A percentile compares a stretch with the other conserved stretches of the same genome.
Evolutionary conservation across 1,140 invertebrate species (phyloP).

Genomic region (Brachionus calyciflorus): DNA sequence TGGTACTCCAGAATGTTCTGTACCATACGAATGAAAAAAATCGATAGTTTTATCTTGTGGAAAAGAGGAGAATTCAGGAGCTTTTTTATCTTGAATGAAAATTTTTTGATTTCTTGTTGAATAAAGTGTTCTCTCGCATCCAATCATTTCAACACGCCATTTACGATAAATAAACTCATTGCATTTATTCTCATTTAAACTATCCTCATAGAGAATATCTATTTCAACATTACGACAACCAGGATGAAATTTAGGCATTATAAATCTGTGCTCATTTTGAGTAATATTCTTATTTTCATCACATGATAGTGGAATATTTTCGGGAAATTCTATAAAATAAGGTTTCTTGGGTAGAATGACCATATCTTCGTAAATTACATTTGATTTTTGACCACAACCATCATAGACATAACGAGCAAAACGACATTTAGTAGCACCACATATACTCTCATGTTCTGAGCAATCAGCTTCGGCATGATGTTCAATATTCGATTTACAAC

Average conservation of each 20-base stretch:
- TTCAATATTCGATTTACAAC: neutral
- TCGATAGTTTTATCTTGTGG: neutral
- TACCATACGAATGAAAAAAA: constrained; percentile 19
- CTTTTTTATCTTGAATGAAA: neutral
- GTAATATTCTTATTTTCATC: neutral
- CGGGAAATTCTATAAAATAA: neutral
- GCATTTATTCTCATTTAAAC: neutral
- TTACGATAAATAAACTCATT: neutral
- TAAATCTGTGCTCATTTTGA: neutral
- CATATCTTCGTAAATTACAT: constrained; percentile 5
- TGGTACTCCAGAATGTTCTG: neutral
- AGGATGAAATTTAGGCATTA: neutral
- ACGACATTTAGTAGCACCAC: constrained; percentile 6
- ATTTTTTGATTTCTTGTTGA: neutral
- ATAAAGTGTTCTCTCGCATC: neutral
- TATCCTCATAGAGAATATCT: neutral
- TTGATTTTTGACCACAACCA: constrained; percentile 23
- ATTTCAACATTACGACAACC: constrained; percentile 3
- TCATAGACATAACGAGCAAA: neutral
- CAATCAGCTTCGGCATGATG: neutral
- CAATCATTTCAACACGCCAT: constrained; percentile 1
- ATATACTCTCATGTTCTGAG: neutral
- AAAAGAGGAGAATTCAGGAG: neutral
- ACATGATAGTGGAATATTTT: constrained; percentile 7
- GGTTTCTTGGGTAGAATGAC: neutral